Evolutionary conservation across 2,113 vertebrate genomes (phyloP), one percentile per base, ranked within the genome.

Genomic region (Brachyhypopomus gauderio): DNA sequence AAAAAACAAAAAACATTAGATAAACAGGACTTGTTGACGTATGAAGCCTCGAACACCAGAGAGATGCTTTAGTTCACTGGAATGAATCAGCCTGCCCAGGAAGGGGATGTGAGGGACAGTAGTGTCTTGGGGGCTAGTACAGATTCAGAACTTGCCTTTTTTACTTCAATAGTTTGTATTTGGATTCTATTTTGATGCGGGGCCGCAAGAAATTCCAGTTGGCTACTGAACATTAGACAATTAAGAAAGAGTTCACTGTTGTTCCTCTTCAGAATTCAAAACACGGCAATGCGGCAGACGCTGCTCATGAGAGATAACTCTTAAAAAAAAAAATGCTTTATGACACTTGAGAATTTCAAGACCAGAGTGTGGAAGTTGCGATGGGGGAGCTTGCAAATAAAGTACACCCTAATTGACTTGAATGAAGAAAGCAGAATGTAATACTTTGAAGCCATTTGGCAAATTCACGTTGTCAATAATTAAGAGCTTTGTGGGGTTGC

Each of bases 191-290:
- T 72, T 55, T 85, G 76, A 87, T 90, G 85, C 62, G 78, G 83
- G 76, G 81, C 63, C 83, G 91, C 89, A 92, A 91, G 88, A 89
- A 83, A 74, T 81, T 88, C 86, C 62, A 80, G 72, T 66, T 78
- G 79, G 72, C 70, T 79, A 64, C 76, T 76, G 85, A 79, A 84
- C 23, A 82, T 66, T 36, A 72, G 19, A 72, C 41, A 67, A 77
- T 71, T 85, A 70, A 67, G 22, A 67, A 73, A 56, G 77, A 52
- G 34, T 38, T 27, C 73, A 38, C 25, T 63, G 23, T 62, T 67
- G 58, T 45, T 48, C 64, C 30, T 63, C 45, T 75, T 67, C 72
- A 60, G 48, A 67, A 48, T 41, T 0, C 8, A 23, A 60, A 71
- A 63, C 55, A 11, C 9, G n/a, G 41, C 22, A 82, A 56, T 67